Evolutionary conservation across 2,888 invertebrate genomes (phyloP), one percentile per base, ranked within the genome.

Genomic region (Drosophila suboccidentalis): DNA sequence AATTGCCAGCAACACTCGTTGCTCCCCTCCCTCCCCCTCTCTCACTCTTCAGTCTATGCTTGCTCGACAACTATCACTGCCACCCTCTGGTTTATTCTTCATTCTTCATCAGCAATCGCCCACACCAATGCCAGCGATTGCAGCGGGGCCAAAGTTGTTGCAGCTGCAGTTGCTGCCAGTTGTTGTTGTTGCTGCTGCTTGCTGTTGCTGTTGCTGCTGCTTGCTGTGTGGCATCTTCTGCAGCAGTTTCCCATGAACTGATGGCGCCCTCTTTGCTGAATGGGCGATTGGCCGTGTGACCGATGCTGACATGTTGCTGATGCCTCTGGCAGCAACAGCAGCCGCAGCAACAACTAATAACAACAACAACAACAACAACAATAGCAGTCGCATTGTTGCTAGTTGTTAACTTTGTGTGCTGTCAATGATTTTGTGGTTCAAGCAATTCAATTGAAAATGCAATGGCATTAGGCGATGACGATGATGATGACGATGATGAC

Each of bases 351-450:
- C 65, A 59, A 32, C 34, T 29, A 44, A 13, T 19, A 59, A 29
- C 46, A 17, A 10, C 38, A 41, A 29, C 44, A 54, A 32, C 54
- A 60, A n/a, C 68, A 60, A 10, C 41, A 51, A 6, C 64, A 61
- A 17, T 32, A 47, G 49, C 63, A 57, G 55, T 62, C 43, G 71
- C 85, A 74, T 80, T 80, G 71, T 63, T 76, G 80, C 63, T 41
- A n/a, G 80, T 76, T 86, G 80, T 71, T 78, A 73, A 63, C 58
- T 71, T 76, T 71, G 78, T 79, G 53, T 68, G 78, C 83, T 87
- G 84, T 84, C 88, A 87, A 84, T 84, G 88, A 85, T 76, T 87
- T 85, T 84, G 88, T 75, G 85, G 82, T 81, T 70, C 83, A 71
- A 73, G 82, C 84, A 84, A 87, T 87, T 89, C 85, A 84, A 87